Percentiles rank a stretch among this genome's conserved stretches.
These are phyloP conservation scores for Oscheius sp. DNA, from an alignment of 2,888 invertebrate species.

Conservation along the genomic window DNA sequence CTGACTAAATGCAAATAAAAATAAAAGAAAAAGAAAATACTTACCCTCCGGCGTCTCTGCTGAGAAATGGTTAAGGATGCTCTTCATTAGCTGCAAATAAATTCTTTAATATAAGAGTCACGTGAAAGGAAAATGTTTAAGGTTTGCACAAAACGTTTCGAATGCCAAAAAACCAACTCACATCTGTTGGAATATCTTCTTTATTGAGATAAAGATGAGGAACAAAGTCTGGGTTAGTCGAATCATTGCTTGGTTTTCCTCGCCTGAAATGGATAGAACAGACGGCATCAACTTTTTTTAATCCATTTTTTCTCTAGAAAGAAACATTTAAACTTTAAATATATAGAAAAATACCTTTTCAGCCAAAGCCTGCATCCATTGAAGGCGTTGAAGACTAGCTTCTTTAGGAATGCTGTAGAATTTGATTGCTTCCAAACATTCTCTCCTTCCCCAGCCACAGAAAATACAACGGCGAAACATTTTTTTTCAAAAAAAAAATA, in stretches of 20 bases:
- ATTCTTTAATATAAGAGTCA: too few relatives aligned
- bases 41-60: too few relatives aligned
- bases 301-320: slow-evolving; percentile 1
- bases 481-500: neutral
- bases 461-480: slow-evolving; percentile 15
- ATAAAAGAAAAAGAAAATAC: too few relatives aligned
- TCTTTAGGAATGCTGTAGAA: slow-evolving; percentile 9
- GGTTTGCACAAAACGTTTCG: too few relatives aligned
- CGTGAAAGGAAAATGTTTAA: too few relatives aligned
- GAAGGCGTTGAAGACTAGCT: neutral
- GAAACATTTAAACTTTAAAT: neutral
- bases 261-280: slow-evolving; percentile 6
- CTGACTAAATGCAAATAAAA: too few relatives aligned
- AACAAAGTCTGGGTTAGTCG: slow-evolving; percentile 3
- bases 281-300: slow-evolving; percentile 14
- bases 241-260: neutral
- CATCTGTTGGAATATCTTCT: neutral
- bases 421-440: slow-evolving; percentile 11
- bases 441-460: slow-evolving; percentile 16
- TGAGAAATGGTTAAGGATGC: too few relatives aligned
- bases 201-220: slow-evolving; percentile 1
- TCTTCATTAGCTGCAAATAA: too few relatives aligned
- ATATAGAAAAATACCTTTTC: neutral
- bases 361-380: slow-evolving; percentile 16
- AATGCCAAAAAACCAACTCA: too few relatives aligned